A percentile compares a stretch with the other conserved stretches of the same genome.
These are phyloP conservation scores for Myotis vivesi DNA, from an alignment of 2,797 vertebrate genomes.

Conservation along the genomic window DNA sequence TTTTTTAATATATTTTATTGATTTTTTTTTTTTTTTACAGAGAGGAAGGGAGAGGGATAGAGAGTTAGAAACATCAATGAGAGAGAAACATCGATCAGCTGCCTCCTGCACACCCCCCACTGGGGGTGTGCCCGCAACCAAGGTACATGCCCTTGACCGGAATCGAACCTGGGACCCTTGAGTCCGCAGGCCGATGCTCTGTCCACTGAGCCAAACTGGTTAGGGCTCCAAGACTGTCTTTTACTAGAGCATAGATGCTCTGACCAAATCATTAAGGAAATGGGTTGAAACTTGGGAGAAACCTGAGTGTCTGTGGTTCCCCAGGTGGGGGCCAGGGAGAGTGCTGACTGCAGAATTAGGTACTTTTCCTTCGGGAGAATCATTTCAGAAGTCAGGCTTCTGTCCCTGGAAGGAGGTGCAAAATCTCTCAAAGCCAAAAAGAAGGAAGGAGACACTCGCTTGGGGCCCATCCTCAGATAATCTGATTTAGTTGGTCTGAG, in stretches of 20 bases:
- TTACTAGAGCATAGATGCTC: not conserved
- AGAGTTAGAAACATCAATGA: no score
- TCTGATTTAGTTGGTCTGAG: not conserved
- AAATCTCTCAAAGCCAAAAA: conserved; percentile 34
- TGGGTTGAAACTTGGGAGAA: not conserved
- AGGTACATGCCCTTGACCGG: no score
- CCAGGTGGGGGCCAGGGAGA: not conserved
- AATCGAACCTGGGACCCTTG: no score
- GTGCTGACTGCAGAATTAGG: not conserved
- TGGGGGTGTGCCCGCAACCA: no score
- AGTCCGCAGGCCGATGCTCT: no score
- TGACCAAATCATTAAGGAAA: not conserved
- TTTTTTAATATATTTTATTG: no score
- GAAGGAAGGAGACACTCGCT: not conserved
- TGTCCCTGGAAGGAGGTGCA: not conserved
- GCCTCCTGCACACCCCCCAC: no score
- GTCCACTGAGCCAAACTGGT: no score
- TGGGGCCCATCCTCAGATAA: not conserved
- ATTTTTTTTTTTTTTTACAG: no score
- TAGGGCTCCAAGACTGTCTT: not conserved
- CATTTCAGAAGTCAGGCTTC: not conserved
- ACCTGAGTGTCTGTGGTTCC: not conserved
- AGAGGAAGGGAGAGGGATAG: no score
- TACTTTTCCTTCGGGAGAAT: not conserved
- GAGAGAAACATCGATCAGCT: no score